Conservation (phyloP, 2,797 vertebrate species). For the Myotis daubentonii region DNA sequence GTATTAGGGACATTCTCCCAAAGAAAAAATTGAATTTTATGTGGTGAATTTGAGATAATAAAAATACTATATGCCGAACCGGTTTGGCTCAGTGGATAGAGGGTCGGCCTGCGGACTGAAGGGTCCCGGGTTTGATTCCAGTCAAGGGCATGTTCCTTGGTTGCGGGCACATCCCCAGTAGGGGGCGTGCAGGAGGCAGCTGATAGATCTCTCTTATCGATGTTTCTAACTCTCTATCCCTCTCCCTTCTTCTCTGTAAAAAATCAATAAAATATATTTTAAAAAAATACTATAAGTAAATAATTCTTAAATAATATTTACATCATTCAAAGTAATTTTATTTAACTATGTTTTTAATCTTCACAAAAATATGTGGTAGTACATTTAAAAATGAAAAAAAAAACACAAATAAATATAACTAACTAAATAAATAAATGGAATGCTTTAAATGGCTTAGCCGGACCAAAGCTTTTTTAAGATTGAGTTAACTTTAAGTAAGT, state of each 20-base stretch:
- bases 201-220: too few species aligned
- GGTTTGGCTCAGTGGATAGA: too few species aligned
- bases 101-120: too few species aligned
- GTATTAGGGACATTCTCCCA: not conserved
- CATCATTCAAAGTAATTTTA: not conserved
- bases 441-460: not conserved
- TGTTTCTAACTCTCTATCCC: too few species aligned
- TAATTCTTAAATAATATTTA: not conserved
- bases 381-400: not conserved
- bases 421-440: not conserved
- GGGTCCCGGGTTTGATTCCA: too few species aligned
- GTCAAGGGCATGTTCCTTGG: too few species aligned
- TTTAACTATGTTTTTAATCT: not conserved
- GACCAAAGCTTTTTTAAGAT: not conserved
- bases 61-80: not conserved
- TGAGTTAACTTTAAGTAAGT: conserved; percentile 11
- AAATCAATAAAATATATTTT: too few species aligned
- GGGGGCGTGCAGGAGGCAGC: too few species aligned
- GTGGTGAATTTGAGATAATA: not conserved
- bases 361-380: not conserved
- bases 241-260: too few species aligned
- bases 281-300: not conserved
- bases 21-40: not conserved
- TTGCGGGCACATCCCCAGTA: too few species aligned
- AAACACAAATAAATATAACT: not conserved